Percentiles rank a stretch among this genome's conserved stretches.
phyloP scores from a whole-genome alignment of 2,113 vertebrate species.

The Prolemur simus region DNA sequence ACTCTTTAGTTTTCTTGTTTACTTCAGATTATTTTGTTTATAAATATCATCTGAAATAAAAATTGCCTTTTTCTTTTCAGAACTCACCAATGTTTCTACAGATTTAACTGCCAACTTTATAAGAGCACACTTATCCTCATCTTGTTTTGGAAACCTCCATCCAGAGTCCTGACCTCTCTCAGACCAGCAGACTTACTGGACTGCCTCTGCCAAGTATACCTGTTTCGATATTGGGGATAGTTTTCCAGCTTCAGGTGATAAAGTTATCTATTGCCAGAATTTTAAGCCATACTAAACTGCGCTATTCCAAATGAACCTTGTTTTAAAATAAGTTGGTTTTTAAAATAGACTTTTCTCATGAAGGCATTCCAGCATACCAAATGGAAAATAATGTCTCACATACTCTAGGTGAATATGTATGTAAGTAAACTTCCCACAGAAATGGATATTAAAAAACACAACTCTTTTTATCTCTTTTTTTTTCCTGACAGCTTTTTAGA shows the following conservation, averaged over 20 bases:
- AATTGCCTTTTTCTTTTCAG: conserved; percentile 68
- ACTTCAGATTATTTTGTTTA: background rate
- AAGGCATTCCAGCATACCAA: conserved; percentile 4
- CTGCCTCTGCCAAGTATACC: conserved; percentile 51
- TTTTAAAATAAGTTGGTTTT: conserved; percentile 23
- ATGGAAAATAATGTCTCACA: background rate
- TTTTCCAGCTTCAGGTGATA: background rate
- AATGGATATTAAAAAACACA: background rate
- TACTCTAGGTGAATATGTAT: background rate
- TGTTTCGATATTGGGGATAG: conserved; percentile 40
- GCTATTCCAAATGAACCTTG: conserved; percentile 14
- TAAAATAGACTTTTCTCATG: background rate
- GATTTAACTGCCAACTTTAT: conserved; percentile 37
- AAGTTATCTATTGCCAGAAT: conserved; percentile 35
- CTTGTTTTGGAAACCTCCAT: conserved; percentile 1
- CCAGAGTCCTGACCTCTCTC: conserved; percentile 35
- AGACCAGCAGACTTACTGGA: background rate
- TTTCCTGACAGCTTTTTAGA: too few relatives aligned
- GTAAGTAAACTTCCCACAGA: background rate
- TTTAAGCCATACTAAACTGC: conserved; percentile 46
- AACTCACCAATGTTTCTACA: conserved; percentile 37
- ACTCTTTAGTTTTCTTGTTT: background rate
- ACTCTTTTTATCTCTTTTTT: background rate
- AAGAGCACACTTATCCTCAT: background rate
- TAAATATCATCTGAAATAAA: conserved; percentile 39